Conservation (phyloP, 2,113 vertebrate species). For the Poecilia latipinna region DNA sequence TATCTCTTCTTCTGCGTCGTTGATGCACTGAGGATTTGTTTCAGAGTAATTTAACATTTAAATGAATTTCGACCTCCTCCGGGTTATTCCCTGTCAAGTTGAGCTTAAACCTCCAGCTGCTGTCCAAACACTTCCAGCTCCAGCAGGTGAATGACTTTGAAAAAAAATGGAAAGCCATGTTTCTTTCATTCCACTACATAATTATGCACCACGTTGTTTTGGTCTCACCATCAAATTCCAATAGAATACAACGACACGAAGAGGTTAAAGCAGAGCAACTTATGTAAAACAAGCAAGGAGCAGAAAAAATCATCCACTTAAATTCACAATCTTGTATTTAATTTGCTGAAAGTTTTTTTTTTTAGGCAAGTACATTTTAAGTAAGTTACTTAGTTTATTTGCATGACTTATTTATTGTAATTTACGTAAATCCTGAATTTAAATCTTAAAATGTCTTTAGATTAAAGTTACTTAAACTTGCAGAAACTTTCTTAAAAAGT, state of each 20-base stretch:
- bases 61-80: not conserved
- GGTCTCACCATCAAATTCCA: too few species aligned
- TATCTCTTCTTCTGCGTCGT: not conserved
- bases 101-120: not conserved
- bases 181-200: not conserved
- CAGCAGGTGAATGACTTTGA: not conserved
- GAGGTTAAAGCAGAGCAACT: too few species aligned
- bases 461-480: too few species aligned
- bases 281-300: too few species aligned
- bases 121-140: not conserved
- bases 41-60: not conserved
- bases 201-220: not conserved
- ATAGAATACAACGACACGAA: too few species aligned
- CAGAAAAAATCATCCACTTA: too few species aligned
- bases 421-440: too few species aligned
- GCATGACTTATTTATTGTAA: not conserved
- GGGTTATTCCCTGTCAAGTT: not conserved
- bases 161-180: not conserved
- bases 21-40: too few species aligned
- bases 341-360: not conserved
- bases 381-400: not conserved
- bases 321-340: too few species aligned
- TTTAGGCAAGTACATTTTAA: not conserved
- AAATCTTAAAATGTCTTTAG: too few species aligned
- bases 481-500: too few species aligned